Percentiles rank a stretch among this genome's conserved stretches.
Conservation (phyloP, 2,888 invertebrate genomes). For the Celastrina argiolus region DNA sequence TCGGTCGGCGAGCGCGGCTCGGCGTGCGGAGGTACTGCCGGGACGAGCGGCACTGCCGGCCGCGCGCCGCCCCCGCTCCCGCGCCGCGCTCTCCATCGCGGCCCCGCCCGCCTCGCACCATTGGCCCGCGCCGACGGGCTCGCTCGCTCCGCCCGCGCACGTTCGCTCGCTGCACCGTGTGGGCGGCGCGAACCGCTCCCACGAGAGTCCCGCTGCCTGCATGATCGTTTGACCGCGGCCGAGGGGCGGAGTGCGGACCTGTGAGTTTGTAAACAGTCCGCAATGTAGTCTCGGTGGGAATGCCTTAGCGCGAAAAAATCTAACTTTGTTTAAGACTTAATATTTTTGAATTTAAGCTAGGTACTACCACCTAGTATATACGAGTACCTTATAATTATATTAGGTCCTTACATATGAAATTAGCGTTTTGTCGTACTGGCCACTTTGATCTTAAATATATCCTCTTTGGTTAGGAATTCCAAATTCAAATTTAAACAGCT, state of each 20-base stretch:
- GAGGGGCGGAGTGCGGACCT: slow-evolving; percentile 5
- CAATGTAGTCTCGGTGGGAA: background rate
- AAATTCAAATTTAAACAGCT: too few species aligned
- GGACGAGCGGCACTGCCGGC: slow-evolving; percentile 22
- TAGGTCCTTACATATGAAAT: too few species aligned
- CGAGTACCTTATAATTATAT: too few species aligned
- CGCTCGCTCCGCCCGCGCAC: background rate
- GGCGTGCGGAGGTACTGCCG: slow-evolving; percentile 15
- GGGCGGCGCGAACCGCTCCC: background rate
- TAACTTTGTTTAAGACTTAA: too few species aligned
- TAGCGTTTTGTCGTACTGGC: too few species aligned
- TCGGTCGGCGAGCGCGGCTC: slow-evolving; percentile 10
- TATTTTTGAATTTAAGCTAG: too few species aligned
- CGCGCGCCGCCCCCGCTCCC: slow-evolving; percentile 34
- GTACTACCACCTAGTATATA: too few species aligned
- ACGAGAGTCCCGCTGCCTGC: background rate
- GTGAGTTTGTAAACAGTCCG: background rate
- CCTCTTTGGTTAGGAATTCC: too few species aligned
- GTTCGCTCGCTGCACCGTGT: background rate
- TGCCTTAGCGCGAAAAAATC: too few species aligned
- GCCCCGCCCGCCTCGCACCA: background rate
- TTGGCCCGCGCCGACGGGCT: background rate
- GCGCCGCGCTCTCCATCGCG: background rate
- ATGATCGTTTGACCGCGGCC: background rate
- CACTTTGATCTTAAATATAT: too few species aligned